These are phyloP conservation scores for Gymnogyps californianus DNA, from an alignment of 2,113 vertebrate genomes.

Conservation along the genomic window DNA sequence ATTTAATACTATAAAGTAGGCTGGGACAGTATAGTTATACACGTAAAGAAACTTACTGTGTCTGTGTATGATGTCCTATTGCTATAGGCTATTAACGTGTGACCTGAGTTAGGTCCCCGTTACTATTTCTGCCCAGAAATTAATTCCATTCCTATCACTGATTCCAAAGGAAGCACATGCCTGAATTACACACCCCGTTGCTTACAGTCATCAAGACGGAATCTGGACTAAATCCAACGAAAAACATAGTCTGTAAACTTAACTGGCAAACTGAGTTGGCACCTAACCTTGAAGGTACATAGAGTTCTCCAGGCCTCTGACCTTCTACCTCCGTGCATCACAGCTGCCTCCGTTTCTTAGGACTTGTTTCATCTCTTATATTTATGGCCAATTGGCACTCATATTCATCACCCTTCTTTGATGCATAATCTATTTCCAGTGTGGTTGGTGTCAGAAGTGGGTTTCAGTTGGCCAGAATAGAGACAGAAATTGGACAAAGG, in stretches of 20 bases:
- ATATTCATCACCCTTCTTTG: background rate
- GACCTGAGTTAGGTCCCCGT: background rate
- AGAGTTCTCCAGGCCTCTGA: background rate
- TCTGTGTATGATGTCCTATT: background rate
- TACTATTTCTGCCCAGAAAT: background rate
- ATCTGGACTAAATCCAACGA: background rate
- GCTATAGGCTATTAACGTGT: background rate
- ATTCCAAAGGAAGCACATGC: background rate
- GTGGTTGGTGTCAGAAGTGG: background rate
- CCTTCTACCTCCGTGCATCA: rapidly evolving
- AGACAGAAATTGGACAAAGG: background rate
- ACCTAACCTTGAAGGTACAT: background rate
- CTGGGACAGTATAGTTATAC: background rate
- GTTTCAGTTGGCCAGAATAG: background rate
- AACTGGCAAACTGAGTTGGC: background rate
- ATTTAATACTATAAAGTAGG: background rate
- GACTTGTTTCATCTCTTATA: background rate
- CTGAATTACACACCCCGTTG: background rate
- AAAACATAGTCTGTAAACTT: background rate
- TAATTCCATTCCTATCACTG: background rate
- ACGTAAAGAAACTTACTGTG: background rate
- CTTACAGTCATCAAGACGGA: background rate
- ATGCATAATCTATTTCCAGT: background rate
- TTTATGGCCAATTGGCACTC: background rate
- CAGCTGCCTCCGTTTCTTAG: background rate